Evolutionary conservation across 2,113 vertebrate genomes (phyloP).

Genomic region (Coracopsis vasa): DNA sequence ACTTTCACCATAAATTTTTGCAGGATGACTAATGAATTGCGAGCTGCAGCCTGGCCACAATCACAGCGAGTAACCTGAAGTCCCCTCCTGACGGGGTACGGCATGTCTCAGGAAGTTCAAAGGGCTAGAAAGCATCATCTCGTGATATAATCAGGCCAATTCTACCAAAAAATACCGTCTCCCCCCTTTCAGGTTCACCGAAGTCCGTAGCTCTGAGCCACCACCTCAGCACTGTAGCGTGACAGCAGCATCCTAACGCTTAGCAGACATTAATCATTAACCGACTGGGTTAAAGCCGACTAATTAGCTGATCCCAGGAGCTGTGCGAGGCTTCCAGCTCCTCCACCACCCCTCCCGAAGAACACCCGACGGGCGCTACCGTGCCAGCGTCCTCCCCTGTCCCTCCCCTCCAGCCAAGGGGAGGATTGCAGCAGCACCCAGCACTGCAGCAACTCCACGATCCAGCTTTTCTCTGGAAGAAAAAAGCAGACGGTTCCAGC

Average conservation of each 20-base stretch:
- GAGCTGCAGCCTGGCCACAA: neutral
- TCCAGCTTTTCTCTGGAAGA: neutral
- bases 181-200: rapidly evolving
- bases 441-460: neutral
- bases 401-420: neutral
- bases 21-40: slow-evolving; percentile 28
- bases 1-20: slow-evolving; percentile 55
- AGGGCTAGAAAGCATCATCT: neutral
- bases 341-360: neutral
- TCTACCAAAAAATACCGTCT: neutral
- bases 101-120: neutral
- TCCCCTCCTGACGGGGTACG: neutral
- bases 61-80: neutral
- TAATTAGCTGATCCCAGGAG: neutral
- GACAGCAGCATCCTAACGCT: neutral
- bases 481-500: neutral
- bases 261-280: neutral
- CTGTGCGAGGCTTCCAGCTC: neutral
- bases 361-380: neutral
- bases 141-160: rapidly evolving
- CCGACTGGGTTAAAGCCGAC: neutral
- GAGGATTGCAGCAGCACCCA: neutral
- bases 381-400: neutral
- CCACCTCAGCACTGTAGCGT: rapidly evolving
- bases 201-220: rapidly evolving